phyloP scores from a whole-genome alignment of 2,797 vertebrate genomes.

The Thalassophryne amazonica region DNA sequence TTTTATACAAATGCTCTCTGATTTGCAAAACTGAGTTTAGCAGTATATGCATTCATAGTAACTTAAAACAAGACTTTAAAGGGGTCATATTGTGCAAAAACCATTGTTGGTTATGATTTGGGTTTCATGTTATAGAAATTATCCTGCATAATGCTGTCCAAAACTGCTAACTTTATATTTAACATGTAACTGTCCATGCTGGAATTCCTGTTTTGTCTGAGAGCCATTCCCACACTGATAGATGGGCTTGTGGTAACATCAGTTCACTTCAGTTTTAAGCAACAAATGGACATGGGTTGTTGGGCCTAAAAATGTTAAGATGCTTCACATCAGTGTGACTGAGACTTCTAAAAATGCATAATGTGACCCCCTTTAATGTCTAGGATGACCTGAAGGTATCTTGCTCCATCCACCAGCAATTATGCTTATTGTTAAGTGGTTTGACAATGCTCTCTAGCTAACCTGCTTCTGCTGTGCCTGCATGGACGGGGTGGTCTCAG shows the following conservation, averaged over 20 bases:
- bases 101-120: too few species aligned
- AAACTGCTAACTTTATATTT: neutral
- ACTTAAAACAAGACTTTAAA: neutral
- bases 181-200: neutral
- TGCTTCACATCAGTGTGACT: neutral
- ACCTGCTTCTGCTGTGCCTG: conserved; percentile 30
- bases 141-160: too few species aligned
- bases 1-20: neutral
- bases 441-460: conserved; percentile 3
- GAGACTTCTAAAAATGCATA: neutral
- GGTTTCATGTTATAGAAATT: too few species aligned
- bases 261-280: too few species aligned
- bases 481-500: conserved; percentile 27
- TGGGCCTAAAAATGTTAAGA: too few species aligned
- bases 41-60: conserved; percentile 1
- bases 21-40: neutral
- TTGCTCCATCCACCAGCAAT: conserved; percentile 8
- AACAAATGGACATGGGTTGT: too few species aligned
- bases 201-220: too few species aligned
- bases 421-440: neutral
- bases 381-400: too few species aligned
- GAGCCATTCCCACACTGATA: too few species aligned
- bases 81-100: too few species aligned
- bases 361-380: too few species aligned
- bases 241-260: too few species aligned